Base-by-base conservation (phyloP, 2,797 vertebrate species). In the Graptemys geographica region DNA sequence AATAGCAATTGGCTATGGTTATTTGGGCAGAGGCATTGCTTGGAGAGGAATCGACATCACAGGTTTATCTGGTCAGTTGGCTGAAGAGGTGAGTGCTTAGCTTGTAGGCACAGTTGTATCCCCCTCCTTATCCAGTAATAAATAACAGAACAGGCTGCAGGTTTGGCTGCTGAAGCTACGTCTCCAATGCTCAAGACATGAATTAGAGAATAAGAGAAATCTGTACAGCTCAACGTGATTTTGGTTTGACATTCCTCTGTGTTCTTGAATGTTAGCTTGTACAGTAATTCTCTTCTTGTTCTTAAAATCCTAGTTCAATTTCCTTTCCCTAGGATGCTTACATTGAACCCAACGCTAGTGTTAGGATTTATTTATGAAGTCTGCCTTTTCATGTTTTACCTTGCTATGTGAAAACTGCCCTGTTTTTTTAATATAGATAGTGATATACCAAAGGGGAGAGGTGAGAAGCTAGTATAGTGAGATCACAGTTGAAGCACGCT, bases 231-330 rank as follows among this genome's bases (percentile, higher is more conserved):
- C 44, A 83, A 52, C 6, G 55, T 65, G 83, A 55, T 88, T 86
- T 56, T 83, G 59, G 12, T 90, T 57, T 76, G 52, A 49, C 21
- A 86, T 96, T 93, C 59, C 31, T 91, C 27, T 95, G 23, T 81
- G 16, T 84, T 23, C 80, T 69, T 84, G 74, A 90, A 31, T 90
- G 83, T 65, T 56, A 47, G 18, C 87, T 33, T 85, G 44, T 41
- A 53, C 51, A 18, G 76, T 88, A 79, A 84, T 56, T 74, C 55
- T 76, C 25, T 72, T 89, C 37, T 78, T 79, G 55, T 59, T 76
- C 47, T 55, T 82, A 55, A 41, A 87, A 80, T 31, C n/a, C 89
- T 79, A 51, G 41, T 91, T 8, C 55, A 76, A 23, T 25, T 89
- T 80, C 81, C 51, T 7, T 85, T 79, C 49, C 83, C 31, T 11